phyloP scores from a whole-genome alignment of 2,113 vertebrate genomes.

The Parus major region DNA sequence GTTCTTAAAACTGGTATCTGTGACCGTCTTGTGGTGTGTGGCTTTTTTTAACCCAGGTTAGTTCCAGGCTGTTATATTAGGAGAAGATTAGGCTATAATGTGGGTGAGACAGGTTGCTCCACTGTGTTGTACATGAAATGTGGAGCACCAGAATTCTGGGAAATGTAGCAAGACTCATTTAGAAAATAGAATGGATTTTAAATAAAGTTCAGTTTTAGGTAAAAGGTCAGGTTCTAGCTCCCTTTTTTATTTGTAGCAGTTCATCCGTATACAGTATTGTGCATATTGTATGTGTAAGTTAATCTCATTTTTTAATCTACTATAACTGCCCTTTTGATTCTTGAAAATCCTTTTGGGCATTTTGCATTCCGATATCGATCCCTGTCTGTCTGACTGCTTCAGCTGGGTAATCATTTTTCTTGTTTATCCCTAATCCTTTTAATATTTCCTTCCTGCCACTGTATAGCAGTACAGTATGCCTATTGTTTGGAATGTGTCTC shows the following conservation, averaged over 20 bases:
- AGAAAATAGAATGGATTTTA: not conserved
- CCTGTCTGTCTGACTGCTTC: constrained; percentile 67
- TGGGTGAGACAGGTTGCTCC: not conserved
- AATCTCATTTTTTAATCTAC: constrained; percentile 70
- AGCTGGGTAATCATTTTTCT: constrained; percentile 74
- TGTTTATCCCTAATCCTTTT: constrained; percentile 72
- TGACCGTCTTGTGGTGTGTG: not conserved
- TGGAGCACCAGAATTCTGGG: not conserved
- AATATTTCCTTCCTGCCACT: constrained; percentile 71
- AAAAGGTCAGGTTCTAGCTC: not conserved
- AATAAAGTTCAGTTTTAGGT: constrained; percentile 37
- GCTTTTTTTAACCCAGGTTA: not conserved
- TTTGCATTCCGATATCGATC: constrained; percentile 66
- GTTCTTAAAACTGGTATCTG: not conserved
- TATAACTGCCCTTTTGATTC: constrained; percentile 67
- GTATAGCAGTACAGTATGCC: constrained; percentile 28
- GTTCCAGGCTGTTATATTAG: not conserved
- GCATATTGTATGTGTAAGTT: constrained; percentile 32
- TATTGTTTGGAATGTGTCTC: constrained; percentile 51
- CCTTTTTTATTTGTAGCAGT: constrained; percentile 43
- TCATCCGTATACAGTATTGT: constrained; percentile 24
- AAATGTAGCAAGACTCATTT: not conserved
- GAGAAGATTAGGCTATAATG: not conserved
- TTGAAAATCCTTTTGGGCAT: constrained; percentile 60
- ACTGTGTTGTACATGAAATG: not conserved